Percentiles rank a stretch among this genome's conserved stretches.
Conservation (phyloP, 2,797 vertebrate genomes). For the Lateolabrax maculatus region DNA sequence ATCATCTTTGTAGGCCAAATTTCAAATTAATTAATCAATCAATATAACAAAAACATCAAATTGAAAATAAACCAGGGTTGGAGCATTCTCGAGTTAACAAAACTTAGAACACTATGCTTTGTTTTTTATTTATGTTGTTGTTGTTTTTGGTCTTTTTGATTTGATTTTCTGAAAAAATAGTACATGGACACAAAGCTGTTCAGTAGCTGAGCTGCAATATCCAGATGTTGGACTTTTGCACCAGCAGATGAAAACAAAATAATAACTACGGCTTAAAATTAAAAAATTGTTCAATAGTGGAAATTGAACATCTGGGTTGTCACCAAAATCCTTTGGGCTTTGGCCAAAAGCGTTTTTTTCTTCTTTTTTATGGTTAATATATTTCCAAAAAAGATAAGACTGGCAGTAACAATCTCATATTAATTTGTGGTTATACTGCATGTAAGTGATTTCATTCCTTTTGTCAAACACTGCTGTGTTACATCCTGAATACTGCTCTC, state of each 20-base stretch:
- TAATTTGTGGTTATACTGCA: background rate
- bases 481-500: background rate
- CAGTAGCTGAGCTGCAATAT: background rate
- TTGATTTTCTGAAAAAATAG: background rate
- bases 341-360: background rate
- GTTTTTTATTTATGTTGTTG: background rate
- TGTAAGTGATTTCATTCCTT: slow-evolving; percentile 6
- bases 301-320: slow-evolving; percentile 19
- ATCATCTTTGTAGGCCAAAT: background rate
- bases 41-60: slow-evolving; percentile 8
- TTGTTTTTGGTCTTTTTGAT: slow-evolving; percentile 8
- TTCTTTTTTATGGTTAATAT: background rate
- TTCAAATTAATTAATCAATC: slow-evolving; percentile 29
- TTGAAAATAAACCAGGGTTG: background rate
- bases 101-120: slow-evolving; percentile 7
- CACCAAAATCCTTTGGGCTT: background rate
- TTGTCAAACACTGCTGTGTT: background rate
- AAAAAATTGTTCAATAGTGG: background rate
- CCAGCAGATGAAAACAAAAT: background rate
- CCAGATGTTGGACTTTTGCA: slow-evolving; percentile 32
- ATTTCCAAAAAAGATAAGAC: background rate
- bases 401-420: background rate
- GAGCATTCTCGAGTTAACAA: background rate
- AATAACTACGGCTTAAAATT: background rate
- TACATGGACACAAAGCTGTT: background rate